phyloP scores from a whole-genome alignment of 2,888 invertebrate species.

The Ichneumoninae sp. region DNA sequence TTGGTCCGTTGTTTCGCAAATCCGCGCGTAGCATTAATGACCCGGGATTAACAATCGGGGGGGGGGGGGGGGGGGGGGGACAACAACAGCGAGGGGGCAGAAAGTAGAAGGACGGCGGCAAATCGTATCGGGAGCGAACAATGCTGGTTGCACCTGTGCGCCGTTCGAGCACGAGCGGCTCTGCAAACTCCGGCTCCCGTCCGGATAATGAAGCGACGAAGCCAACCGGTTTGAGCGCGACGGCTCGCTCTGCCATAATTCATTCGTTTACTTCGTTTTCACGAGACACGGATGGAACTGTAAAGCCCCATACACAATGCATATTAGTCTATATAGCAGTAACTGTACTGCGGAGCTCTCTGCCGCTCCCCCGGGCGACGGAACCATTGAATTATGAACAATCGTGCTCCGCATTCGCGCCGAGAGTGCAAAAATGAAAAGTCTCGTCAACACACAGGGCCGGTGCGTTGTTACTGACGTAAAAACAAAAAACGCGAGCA shows the following conservation, averaged over 20 bases:
- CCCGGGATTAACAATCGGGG: no score
- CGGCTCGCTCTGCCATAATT: slow-evolving; percentile 47
- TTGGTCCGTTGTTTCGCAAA: no score
- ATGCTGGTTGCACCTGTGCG: slow-evolving; percentile 45
- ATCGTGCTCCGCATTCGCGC: slow-evolving; percentile 36
- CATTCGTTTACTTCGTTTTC: slow-evolving; percentile 58
- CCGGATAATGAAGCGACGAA: slow-evolving; percentile 53
- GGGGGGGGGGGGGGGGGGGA: no score
- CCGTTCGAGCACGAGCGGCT: background rate
- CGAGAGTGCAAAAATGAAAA: slow-evolving; percentile 24
- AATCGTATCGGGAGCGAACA: slow-evolving; percentile 55
- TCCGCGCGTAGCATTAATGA: no score
- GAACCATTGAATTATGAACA: slow-evolving; percentile 59
- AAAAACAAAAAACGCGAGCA: background rate
- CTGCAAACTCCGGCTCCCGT: background rate
- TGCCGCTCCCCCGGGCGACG: background rate
- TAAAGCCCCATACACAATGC: slow-evolving; percentile 22
- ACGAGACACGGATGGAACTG: slow-evolving; percentile 37
- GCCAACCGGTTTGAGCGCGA: slow-evolving; percentile 41
- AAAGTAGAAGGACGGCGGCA: no score
- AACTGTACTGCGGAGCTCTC: background rate
- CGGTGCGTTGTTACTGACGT: slow-evolving; percentile 21
- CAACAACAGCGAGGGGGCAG: no score
- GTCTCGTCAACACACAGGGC: background rate
- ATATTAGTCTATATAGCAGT: slow-evolving; percentile 15